Percentiles rank a stretch among this genome's conserved stretches.
Evolutionary conservation across 2,113 vertebrate genomes (phyloP).

Genomic region (Percina caprodes): DNA sequence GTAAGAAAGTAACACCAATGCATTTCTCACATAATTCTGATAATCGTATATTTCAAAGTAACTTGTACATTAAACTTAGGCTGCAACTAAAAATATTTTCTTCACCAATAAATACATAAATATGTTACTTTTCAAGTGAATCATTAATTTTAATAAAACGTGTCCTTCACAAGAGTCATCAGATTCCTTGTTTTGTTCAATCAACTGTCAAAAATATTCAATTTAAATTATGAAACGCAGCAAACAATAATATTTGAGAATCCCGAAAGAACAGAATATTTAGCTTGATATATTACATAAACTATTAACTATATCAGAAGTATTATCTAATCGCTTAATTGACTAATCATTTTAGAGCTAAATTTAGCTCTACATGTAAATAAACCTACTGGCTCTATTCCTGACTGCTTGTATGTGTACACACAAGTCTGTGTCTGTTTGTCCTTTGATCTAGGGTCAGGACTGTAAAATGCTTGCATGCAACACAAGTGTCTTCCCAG

Average conservation of each 20-base stretch:
- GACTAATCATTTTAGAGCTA: not conserved
- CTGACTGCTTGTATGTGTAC: not conserved
- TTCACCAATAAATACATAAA: not conserved
- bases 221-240: not conserved
- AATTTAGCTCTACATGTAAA: not conserved
- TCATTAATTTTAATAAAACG: not conserved
- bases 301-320: not conserved
- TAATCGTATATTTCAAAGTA: not conserved
- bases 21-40: not conserved
- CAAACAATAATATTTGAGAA: not conserved
- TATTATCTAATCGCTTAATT: not conserved
- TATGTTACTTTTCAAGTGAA: not conserved
- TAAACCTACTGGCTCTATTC: not conserved
- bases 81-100: not conserved
- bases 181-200: not conserved
- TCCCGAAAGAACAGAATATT: not conserved
- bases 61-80: not conserved
- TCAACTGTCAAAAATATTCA: not conserved
- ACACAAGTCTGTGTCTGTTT: not conserved
- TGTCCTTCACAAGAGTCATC: not conserved
- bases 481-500: conserved; percentile 6
- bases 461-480: conserved; percentile 38
- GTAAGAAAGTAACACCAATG: not conserved
- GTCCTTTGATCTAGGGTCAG: not conserved
- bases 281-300: not conserved